A percentile compares a stretch with the other conserved stretches of the same genome.
Conservation (phyloP, 1,140 invertebrate species). For the Brachionus koreanus region DNA sequence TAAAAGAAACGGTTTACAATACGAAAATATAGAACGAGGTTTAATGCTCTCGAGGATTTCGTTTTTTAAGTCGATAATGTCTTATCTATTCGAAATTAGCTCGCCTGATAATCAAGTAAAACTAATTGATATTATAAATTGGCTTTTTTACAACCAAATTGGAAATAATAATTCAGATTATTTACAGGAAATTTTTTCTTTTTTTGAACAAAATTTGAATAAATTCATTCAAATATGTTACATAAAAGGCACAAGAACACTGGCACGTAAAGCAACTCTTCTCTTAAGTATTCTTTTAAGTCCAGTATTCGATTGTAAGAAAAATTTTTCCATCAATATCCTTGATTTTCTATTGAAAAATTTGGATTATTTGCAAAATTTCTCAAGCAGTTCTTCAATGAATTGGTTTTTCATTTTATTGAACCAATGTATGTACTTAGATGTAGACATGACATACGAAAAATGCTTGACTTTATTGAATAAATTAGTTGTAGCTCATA, state of each 20-base stretch:
- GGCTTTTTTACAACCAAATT: conserved; percentile 27
- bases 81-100: neutral
- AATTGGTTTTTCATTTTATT: conserved; percentile 36
- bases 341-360: neutral
- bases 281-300: neutral
- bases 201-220: conserved; percentile 4
- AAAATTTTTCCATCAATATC: neutral
- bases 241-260: neutral
- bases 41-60: neutral
- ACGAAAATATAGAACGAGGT: conserved; percentile 23
- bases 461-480: neutral
- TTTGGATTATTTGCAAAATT: neutral
- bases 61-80: neutral
- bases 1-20: neutral
- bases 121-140: neutral
- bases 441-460: neutral
- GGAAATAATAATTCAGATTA: neutral
- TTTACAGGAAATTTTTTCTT: neutral
- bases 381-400: neutral
- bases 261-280: conserved; percentile 1
- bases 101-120: conserved; percentile 7
- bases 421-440: conserved; percentile 5
- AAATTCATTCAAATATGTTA: neutral
- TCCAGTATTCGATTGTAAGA: neutral
- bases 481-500: neutral